Base-by-base conservation (phyloP, 2,797 vertebrate genomes). In the Tapera naevia region DNA sequence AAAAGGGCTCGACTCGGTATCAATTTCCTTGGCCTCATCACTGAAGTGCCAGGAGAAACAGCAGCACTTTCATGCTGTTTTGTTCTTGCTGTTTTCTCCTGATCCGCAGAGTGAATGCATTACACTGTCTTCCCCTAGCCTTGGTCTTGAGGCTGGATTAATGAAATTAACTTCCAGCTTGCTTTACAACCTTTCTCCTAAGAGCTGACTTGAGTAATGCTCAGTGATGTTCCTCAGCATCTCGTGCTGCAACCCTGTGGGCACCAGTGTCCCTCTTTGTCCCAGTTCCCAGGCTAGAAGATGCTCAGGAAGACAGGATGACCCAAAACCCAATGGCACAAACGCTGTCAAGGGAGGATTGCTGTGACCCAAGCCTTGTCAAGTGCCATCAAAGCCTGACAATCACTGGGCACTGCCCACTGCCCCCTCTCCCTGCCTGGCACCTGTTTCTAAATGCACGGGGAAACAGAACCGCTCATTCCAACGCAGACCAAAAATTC, bases 231-330 rank as follows among this genome's bases (percentile, higher is more conserved):
- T 57, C 39, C 53, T 22, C 41, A 15, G 89, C 24, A 54, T 7
- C 41, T 33, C 1, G 1, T 10, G 9, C 61, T 58, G 33, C 28
- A 23, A 7, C 37, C 46, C 0, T 0, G 30, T 9, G 6, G 75
- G 62, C 61, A 58, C 32, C 5, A 1, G 5, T 0, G 2, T 28
- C 25, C 17, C 56, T 65, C 53, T 24, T 5, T 33, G 13, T 41
- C 45, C 50, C 11, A 8, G 3, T 30, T 86, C 43, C 78, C 23
- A 27, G 72, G 46, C 37, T 48, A 75, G 35, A 43, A 71, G 53
- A 12, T 48, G 57, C 9, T 28, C 53, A 56, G 57, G 43, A 88
- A 56, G 39, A 46, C n/a, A 60, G 50, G 41, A 32, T 0, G 3
- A 41, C 27, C 58, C 54, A 56, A 72, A 89, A 30, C 4, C n/a